Evolutionary conservation across 2,113 vertebrate species (phyloP).

Genomic region (Dicerorhinus sumatrensis): DNA sequence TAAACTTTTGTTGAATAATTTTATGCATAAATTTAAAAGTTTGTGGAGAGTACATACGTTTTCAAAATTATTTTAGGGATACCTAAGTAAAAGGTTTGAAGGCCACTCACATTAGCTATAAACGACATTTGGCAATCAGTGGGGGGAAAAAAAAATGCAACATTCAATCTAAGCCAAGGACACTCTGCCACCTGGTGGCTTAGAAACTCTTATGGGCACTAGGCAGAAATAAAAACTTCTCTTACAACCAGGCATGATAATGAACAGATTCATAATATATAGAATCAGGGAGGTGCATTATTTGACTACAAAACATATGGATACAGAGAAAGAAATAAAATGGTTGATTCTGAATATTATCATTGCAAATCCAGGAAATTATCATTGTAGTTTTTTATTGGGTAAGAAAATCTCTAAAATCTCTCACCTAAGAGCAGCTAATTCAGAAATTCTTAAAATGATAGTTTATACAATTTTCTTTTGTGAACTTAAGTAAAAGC

Average conservation of each 20-base stretch:
- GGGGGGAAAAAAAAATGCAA: too few species aligned
- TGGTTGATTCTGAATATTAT: not conserved
- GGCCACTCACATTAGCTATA: not conserved
- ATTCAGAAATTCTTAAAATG: not conserved
- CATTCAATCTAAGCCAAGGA: slow-evolving; percentile 48
- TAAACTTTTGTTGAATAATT: slow-evolving; percentile 3
- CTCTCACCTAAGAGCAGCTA: not conserved
- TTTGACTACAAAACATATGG: not conserved
- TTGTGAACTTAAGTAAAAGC: not conserved
- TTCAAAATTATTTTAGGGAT: not conserved
- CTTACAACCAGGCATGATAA: not conserved
- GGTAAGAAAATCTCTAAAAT: not conserved
- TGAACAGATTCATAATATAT: not conserved
- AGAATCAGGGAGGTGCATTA: not conserved
- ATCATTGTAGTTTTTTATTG: not conserved
- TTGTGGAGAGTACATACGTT: not conserved
- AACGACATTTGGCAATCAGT: not conserved
- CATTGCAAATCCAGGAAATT: slow-evolving; percentile 26
- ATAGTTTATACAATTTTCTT: not conserved
- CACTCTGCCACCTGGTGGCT: slow-evolving; percentile 87
- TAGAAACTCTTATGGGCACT: not conserved
- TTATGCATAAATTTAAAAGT: not conserved
- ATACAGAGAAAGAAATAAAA: not conserved
- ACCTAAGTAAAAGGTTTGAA: not conserved
- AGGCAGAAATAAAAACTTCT: not conserved